Conservation (phyloP, 1,140 invertebrate genomes). For the Himalopsyche phryganea region DNA sequence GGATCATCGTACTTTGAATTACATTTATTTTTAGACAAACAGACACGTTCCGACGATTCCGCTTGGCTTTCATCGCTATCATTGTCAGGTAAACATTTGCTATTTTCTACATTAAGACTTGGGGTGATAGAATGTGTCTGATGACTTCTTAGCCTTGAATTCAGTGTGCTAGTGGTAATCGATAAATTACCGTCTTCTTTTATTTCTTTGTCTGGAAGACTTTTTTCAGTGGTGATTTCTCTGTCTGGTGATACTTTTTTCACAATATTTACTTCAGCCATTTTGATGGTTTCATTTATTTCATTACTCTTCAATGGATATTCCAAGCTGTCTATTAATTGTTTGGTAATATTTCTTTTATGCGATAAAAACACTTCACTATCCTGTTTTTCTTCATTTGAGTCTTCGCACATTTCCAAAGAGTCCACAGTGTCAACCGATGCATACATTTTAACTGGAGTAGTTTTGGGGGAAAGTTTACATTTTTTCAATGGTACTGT, state of each 20-base stretch:
- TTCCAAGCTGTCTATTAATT: background rate
- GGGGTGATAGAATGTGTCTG: no score
- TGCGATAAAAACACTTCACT: background rate
- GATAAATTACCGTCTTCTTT: no score
- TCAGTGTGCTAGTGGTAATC: no score
- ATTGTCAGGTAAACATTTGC: background rate
- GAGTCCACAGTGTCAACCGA: background rate
- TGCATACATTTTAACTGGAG: background rate
- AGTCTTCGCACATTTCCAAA: background rate
- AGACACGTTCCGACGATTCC: background rate
- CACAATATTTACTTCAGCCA: background rate
- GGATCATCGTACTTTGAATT: constrained; percentile 37
- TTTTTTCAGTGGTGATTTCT: no score
- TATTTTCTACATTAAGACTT: no score
- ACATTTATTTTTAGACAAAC: background rate
- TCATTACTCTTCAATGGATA: background rate
- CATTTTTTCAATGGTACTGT: constrained; percentile 13
- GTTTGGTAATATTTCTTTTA: background rate
- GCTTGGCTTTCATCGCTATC: constrained; percentile 2
- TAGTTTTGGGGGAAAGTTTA: constrained; percentile 10
- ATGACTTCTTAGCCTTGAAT: no score
- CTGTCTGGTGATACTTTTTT: no score
- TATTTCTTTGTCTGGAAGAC: no score
- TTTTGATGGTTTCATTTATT: constrained; percentile 1
- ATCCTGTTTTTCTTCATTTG: background rate